Conservation (phyloP, 2,113 vertebrate species). For the Scopus umbretta region DNA sequence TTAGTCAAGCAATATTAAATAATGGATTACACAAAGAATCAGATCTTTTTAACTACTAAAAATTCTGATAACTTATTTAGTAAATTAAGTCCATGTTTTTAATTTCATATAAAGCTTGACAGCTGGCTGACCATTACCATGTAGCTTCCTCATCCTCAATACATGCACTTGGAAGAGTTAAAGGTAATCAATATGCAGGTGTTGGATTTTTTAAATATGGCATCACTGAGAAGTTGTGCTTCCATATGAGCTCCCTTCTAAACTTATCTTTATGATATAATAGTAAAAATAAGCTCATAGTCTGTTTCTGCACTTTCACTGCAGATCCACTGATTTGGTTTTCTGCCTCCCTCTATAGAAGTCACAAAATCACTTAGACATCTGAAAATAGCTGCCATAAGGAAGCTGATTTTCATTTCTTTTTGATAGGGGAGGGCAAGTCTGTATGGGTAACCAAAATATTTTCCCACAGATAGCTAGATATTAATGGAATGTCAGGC, state of each 20-base stretch:
- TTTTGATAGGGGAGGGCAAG: background rate
- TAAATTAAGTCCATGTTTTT: background rate
- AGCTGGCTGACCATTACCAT: background rate
- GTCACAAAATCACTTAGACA: background rate
- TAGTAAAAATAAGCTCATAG: background rate
- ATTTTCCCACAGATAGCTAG: background rate
- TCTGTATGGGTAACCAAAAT: background rate
- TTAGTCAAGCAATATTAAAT: background rate
- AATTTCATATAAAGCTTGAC: background rate
- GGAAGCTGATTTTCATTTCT: constrained; percentile 2
- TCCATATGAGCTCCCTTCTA: background rate
- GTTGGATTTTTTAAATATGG: background rate
- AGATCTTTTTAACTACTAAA: background rate
- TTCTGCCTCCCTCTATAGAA: background rate
- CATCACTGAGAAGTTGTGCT: background rate
- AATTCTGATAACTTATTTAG: background rate
- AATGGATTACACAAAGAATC: background rate
- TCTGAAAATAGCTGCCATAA: background rate
- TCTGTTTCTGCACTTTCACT: background rate
- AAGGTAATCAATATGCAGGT: background rate
- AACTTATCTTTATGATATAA: background rate
- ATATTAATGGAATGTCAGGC: background rate
- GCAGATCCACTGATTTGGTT: background rate
- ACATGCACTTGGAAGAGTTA: background rate
- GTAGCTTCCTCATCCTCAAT: background rate